Base-by-base conservation (phyloP, 2,888 invertebrate species). In the Branchellion lobata region DNA sequence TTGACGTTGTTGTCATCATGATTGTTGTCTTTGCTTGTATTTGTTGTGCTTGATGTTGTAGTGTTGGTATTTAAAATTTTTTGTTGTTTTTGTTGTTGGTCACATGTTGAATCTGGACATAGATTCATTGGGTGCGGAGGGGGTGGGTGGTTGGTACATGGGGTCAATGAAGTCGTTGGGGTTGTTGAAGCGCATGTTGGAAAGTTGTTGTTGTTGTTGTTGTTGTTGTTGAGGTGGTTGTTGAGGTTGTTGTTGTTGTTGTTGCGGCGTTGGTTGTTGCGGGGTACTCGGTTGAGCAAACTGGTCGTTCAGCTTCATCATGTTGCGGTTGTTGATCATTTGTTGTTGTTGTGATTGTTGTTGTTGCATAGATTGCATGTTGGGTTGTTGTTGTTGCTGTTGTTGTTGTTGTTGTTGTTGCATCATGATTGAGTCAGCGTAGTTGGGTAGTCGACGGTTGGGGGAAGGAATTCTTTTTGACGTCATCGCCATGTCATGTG, bases 271-370 rank as follows among this genome's bases (percentile, higher is more conserved):
- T 81, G 85, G 86, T 83, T 86, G 87, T 82, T 85, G 86, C 83
- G 84, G 14, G 11, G 61, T 34, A 14, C 27, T 33, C 1, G 78
- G 36, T 27, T 51, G 85, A 36, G 83, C 85, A 80, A 80, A 78
- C 34, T 80, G 80, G 24, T 53, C 71, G 85, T 87, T 85, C 81
- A 87, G 87, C 82, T 88, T 88, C 83, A 87, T 85, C 51, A 87
- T 84, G 82, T 86, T 86, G 77, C 85, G 86, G 72, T 86, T 86
- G 80, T 85, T 83, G 2, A 74, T 84, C 84, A 86, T 85, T 81
- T 85, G 83, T 76, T 82, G 81, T 29, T 82, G 82, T 65, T 79
- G 81, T 34, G 71, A 81, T 81, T 81, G 80, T 47, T 80, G 87
- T 78, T 81, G 79, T 61, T 79, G 87, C 81, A 71, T 68, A 24